A percentile compares a stretch with the other conserved stretches of the same genome.
Evolutionary conservation across 23 tunicate genomes (phyloP).

Genomic region (Halocynthia aurantium): DNA sequence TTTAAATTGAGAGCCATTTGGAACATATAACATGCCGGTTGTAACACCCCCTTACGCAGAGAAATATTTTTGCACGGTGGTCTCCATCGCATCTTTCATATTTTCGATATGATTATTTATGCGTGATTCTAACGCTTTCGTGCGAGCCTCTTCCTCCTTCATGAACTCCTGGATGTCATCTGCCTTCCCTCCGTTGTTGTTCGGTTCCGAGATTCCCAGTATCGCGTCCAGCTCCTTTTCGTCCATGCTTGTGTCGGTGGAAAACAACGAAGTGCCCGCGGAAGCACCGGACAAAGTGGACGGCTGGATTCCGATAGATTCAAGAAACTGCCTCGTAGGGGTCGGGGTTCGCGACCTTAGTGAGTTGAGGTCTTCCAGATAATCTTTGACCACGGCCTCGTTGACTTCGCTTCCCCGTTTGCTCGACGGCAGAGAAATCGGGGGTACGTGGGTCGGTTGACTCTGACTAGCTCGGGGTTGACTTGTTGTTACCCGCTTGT

Average conservation of each 20-base stretch:
- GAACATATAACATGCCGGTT: no score
- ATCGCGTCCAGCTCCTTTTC: constrained; percentile 58
- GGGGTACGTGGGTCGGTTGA: neutral
- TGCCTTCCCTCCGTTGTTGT: neutral
- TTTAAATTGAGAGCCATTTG: no score
- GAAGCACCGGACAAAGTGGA: constrained; percentile 37
- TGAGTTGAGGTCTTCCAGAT: neutral
- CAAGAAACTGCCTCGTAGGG: constrained; percentile 70
- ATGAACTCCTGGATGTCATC: constrained; percentile 40
- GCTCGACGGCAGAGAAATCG: no score
- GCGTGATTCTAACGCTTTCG: constrained; percentile 52
- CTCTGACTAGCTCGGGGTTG: neutral
- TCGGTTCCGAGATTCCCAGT: constrained; percentile 29
- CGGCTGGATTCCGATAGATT: constrained; percentile 54
- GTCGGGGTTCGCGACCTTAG: constrained; percentile 71
- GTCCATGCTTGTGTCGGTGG: constrained; percentile 36
- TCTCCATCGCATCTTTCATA: constrained; percentile 80
- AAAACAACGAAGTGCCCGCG: constrained; percentile 13
- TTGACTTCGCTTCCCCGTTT: neutral
- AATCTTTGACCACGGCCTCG: constrained; percentile 4
- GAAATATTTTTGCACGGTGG: constrained; percentile 63
- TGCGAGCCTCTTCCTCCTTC: constrained; percentile 52
- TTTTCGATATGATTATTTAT: constrained; percentile 74
- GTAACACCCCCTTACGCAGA: neutral
- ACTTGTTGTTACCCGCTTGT: neutral